Conservation (phyloP, 2,888 invertebrate genomes). For the Netelia inedita region DNA sequence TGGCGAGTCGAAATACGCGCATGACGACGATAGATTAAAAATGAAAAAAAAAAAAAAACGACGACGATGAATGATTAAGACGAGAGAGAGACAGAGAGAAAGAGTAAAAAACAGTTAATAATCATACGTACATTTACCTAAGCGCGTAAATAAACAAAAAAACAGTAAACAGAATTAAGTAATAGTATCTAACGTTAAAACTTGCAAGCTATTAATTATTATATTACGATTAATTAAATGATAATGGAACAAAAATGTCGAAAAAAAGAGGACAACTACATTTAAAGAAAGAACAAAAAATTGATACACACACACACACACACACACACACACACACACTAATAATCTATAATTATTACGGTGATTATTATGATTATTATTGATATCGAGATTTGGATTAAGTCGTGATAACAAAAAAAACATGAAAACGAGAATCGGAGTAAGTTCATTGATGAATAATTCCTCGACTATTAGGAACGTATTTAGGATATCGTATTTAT, state of each 20-base stretch:
- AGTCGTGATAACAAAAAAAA: constrained; percentile 81
- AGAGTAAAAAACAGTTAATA: constrained; percentile 74
- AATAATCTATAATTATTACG: constrained; percentile 82
- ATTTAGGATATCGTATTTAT: constrained; percentile 69
- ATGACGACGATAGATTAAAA: constrained; percentile 51
- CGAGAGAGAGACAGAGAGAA: constrained; percentile 52
- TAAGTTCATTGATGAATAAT: constrained; percentile 76
- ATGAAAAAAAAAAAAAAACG: constrained; percentile 37
- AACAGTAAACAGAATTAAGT: constrained; percentile 83
- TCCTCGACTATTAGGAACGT: constrained; percentile 71
- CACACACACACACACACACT: constrained; percentile 73
- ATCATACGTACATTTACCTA: constrained; percentile 82
- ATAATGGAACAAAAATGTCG: constrained; percentile 72
- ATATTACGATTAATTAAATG: constrained; percentile 83
- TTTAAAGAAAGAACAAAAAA: constrained; percentile 71
- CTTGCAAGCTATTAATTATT: constrained; percentile 84
- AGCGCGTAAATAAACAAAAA: constrained; percentile 82
- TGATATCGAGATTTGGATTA: constrained; percentile 82
- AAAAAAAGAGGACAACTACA: constrained; percentile 78
- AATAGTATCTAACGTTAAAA: constrained; percentile 85
- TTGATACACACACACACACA: constrained; percentile 36
- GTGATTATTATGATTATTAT: constrained; percentile 82
- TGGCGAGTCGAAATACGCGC: constrained; percentile 54
- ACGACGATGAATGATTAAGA: constrained; percentile 49
- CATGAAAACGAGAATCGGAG: constrained; percentile 72